phyloP scores from a whole-genome alignment of 2,113 vertebrate genomes.

The Grantiella picta region DNA sequence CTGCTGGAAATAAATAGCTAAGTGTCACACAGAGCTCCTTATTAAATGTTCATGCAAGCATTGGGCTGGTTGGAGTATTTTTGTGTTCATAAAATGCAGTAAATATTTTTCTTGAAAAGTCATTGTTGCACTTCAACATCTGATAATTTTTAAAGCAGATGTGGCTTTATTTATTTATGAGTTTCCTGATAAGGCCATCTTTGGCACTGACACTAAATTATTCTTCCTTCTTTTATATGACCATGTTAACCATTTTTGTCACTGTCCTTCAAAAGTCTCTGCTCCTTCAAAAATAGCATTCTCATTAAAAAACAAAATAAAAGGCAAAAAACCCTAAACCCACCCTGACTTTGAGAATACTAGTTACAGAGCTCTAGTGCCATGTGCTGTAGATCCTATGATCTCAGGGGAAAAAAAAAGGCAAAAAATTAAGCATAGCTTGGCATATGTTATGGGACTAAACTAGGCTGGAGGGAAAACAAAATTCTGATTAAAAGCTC shows the following conservation, averaged over 20 bases:
- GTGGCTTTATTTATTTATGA: background rate
- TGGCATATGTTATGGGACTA: background rate
- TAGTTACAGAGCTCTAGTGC: background rate
- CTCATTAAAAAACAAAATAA: background rate
- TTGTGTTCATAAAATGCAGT: background rate
- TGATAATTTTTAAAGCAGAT: background rate
- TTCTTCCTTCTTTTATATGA: background rate
- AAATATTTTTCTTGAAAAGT: background rate
- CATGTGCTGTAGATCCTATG: accelerated
- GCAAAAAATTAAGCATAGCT: background rate
- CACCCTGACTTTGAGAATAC: background rate
- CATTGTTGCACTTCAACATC: background rate
- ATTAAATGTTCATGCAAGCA: background rate
- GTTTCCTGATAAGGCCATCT: background rate
- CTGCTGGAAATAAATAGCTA: background rate
- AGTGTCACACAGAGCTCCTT: background rate
- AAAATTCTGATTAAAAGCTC: background rate
- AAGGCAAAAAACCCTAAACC: background rate
- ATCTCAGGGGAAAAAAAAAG: background rate
- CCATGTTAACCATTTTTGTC: background rate
- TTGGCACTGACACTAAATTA: background rate
- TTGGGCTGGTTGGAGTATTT: background rate
- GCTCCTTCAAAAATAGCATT: background rate
- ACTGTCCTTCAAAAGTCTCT: background rate
- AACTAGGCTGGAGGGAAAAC: background rate